Base-by-base conservation (phyloP, 2,797 vertebrate species). In the Apogon hyalosoma region DNA sequence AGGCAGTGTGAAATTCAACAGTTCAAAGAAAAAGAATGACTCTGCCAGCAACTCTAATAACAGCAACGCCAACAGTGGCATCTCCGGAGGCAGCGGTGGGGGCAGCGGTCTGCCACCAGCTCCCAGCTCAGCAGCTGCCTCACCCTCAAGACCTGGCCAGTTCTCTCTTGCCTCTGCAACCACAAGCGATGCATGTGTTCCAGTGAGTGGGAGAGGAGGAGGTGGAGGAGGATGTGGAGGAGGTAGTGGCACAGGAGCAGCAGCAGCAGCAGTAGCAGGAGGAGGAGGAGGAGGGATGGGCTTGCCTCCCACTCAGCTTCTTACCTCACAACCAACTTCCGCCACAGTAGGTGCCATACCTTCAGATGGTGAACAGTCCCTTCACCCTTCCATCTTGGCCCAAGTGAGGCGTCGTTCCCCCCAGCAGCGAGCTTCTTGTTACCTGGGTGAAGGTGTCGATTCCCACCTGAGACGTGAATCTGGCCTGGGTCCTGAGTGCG, bases 1-100 rank as follows among this genome's bases (percentile, higher is more conserved):
- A 0, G 92, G 94, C 66, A 95, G 94, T 70, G 95, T 92, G 64
- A 96, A 95, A 88, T 95, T 96, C 73, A 89, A 89, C 80, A 92
- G 93, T 72, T 92, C 94, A 14, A 94, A 94, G 85, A 94, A 94
- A 65, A 95, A 95, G 54, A 92, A 90, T 0, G 95, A 95, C 70
- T 77, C 88, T 65, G 87, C 88, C 86, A 95, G 87, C 87, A 90
- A 93, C 51, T 88, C 93, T 50, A 95, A 92, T 71, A 95, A 94
- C 93, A 92, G 91, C 81, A 90, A 93, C 61, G 88, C 91, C 84
- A 94, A 92, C 87, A 65, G 87, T 85, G 83, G 77, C 61, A 18
- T 53, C 80, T 59, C 80, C 1, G 82, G 62, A 13, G 80, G 71
- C 57, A 9, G 76, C 9, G 77, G 73, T n/a, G 76, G 60, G 58